Base-by-base conservation (phyloP, 1,140 invertebrate genomes). In the Halesus radiatus region DNA sequence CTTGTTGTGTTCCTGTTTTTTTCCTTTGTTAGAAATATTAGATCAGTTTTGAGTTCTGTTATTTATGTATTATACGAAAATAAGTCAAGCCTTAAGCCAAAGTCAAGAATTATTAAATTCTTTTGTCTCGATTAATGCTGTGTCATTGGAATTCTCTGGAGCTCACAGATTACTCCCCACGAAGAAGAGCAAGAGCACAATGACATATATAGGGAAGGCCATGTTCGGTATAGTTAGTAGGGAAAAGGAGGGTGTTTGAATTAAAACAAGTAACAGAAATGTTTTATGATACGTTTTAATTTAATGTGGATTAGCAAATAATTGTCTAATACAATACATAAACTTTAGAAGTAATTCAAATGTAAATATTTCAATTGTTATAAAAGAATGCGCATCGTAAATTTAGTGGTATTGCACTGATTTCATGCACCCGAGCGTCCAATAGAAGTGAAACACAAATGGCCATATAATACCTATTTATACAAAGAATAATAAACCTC, bases 301-400 rank as follows among this genome's bases (percentile, higher is more conserved):
- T 78, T 78, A 78, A 78, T 78, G 58, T 78, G 60, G 64, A 78
- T 78, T 78, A 78, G 76, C 76, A 78, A 78, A 78, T 78, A 78
- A 78, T 68, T 66, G 64, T 78, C 64, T 78, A 78, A 78, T 78
- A 78, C 76, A 78, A 78, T 78, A 78, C 54, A 70, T 70, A 66
- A 78, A 78, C 22, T 68, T 78, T 56, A 68, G 37, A 70, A 62
- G 52, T 62, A 76, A 60, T 76, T 60, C n/a, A 76, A 62, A 62
- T 37, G 54, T 62, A 66, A 78, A 78, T 50, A 62, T 52, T 78
- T 29, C 64, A 54, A 20, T 56, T 56, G 54, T 58, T 73, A 73
- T 53, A 73, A 77, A 77, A 52, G 29, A 52, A 64, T 77, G 60
- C 60, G 18, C 73, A 76, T 60, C 22, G n/a, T 22, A 72, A 72